Conservation (phyloP, 2,888 invertebrate genomes). For the Panzeria rudis region DNA sequence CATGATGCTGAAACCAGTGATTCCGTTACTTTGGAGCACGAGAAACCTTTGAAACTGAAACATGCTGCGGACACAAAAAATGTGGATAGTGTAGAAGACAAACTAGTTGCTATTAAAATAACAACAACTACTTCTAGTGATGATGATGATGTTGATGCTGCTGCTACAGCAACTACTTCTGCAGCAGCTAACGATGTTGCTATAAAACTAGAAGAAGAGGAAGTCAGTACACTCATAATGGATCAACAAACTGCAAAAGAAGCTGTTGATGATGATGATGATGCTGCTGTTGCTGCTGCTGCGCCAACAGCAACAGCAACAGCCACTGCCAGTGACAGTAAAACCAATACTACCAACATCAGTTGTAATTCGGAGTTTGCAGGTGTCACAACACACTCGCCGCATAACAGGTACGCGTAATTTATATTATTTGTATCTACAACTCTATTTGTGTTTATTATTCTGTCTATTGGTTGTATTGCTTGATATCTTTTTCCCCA, state of each 20-base stretch:
- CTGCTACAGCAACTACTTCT: slow-evolving; percentile 16
- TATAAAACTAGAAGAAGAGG: slow-evolving; percentile 47
- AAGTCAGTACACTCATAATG: slow-evolving; percentile 45
- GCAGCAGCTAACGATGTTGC: slow-evolving; percentile 37
- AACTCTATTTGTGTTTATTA: slow-evolving; percentile 45
- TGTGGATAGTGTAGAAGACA: slow-evolving; percentile 29
- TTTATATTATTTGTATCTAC: slow-evolving; percentile 46
- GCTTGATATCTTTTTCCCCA: neutral
- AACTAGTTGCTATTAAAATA: slow-evolving; percentile 36
- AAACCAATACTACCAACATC: slow-evolving; percentile 76
- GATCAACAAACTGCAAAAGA: slow-evolving; percentile 62
- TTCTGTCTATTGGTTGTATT: slow-evolving; percentile 18
- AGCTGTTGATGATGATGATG: slow-evolving; percentile 33
- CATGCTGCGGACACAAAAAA: slow-evolving; percentile 51
- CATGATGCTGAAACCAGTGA: slow-evolving; percentile 67
- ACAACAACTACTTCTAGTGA: slow-evolving; percentile 16
- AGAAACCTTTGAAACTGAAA: slow-evolving; percentile 41
- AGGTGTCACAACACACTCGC: slow-evolving; percentile 80
- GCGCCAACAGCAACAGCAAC: slow-evolving; percentile 29
- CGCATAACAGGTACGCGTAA: slow-evolving; percentile 81
- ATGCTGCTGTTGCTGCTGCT: neutral
- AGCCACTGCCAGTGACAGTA: slow-evolving; percentile 76
- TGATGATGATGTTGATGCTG: neutral
- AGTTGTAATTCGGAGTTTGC: slow-evolving; percentile 83
- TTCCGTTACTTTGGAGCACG: slow-evolving; percentile 32